Base-by-base conservation (phyloP, 2,113 vertebrate species). In the Gyps fulvus region DNA sequence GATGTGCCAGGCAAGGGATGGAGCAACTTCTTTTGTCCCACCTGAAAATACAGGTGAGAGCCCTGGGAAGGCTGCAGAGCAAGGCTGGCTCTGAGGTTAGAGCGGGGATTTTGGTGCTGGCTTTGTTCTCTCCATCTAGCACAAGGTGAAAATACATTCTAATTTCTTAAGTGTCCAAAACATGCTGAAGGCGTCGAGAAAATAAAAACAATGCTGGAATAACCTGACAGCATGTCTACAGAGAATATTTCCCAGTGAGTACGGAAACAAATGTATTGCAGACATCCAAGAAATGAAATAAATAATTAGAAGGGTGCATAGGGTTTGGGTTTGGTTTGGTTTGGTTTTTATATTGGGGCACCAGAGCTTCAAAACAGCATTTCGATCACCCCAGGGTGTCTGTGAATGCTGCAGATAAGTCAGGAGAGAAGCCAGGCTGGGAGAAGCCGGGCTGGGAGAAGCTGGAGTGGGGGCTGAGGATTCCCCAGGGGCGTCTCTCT, bases 401-500 rank as follows among this genome's bases (percentile, higher is more conserved):
- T 40, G 21, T 66, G 40, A 55, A 38, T 16, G 21, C 40, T 65
- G 49, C 11, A 9, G 50, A 2, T 62, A 23, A 19, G 22, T 22
- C 50, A 20, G 59, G 50, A 32, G 69, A 43, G 67, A 20, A 63
- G 55, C 57, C 29, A 19, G 57, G 57, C 45, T 72, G 50, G 25
- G 69, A 43, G 67, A 20, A 59, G 52, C 54, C 17, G 66, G 55
- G 54, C 43, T 70, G 43, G 38, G 47, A 52, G 69, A 84, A 45
- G 49, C 26, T 0, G 2, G 18, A 7, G 36, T 4, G 10, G 34
- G n/a, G 32, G 57, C 26, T 3, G 10, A 26, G 69, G 47, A 32
- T 54, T 1, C 1, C 38, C 57, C 38, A 8, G 25, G 58, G 19
- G n/a, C 21, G 43, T 38, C 34, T 26, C 21, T 38, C 49, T 63